Evolutionary conservation across 2,888 invertebrate genomes (phyloP), one percentile per base, ranked within the genome.

Genomic region (Andrena praecox): DNA sequence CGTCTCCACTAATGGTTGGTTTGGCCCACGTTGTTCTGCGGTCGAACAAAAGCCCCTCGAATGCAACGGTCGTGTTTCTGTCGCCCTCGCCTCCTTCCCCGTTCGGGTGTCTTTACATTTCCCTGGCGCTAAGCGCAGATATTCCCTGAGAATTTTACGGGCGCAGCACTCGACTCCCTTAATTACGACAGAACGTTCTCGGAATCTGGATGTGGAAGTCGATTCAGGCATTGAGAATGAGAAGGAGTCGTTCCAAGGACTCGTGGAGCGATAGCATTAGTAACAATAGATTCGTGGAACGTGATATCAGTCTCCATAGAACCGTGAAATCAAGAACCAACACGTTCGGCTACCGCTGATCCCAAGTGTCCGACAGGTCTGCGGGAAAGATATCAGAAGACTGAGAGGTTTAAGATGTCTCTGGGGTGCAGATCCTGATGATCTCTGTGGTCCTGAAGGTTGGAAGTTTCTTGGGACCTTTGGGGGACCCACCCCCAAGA

Each of bases 1-100:
- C 78, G 66, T 77, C 77, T 82, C 86, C 52, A 73, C 80, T 86
- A 82, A 82, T 75, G 84, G 70, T 63, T 72, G 78, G 72, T 71
- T 71, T 70, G 75, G 64, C 62, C 75, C 52, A 66, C 71, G 71
- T 77, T 77, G 74, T 75, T 81, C 48, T 50, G 69, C 35, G 81
- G 72, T 70, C 67, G 82, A 77, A 71, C 76, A 66, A 80, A 77
- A 82, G 62, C 64, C n/a, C 42, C 42, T 71, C 50, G 24, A 67
- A 77, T 74, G 73, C 67, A 66, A 64, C 77, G 62, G 20, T 59
- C 62, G 20, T 31, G 66, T 81, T 54, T 62, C 27, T 50, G 16
- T 35, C 33, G 12, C 64, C 31, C 67, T 29, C 7, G 8, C 27
- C 16, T 31, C 31, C 24, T 0, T 20, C 31, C 63, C 48, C 24